A percentile compares a stretch with the other conserved stretches of the same genome.
Evolutionary conservation across 2,113 vertebrate species (phyloP).

Genomic region (Tragelaphus imberbis): DNA sequence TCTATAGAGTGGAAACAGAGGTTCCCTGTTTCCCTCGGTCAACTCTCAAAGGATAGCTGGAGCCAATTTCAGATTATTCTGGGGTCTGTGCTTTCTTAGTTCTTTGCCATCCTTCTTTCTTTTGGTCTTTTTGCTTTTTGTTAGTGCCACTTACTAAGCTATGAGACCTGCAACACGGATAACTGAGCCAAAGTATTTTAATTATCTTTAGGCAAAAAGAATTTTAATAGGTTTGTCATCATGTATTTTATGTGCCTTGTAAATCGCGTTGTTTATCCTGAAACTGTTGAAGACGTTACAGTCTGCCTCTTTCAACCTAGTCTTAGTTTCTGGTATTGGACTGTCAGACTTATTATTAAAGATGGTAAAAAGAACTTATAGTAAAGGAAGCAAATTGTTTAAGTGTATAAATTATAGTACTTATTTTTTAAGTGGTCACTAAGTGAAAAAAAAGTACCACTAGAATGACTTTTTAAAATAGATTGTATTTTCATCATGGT

Average conservation of each 20-base stretch:
- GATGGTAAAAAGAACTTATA: neutral
- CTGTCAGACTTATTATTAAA: neutral
- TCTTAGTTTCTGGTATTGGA: neutral
- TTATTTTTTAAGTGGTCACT: neutral
- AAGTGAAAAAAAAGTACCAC: neutral
- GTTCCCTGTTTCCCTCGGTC: conserved; percentile 57
- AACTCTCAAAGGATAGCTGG: conserved; percentile 14
- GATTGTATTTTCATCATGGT: neutral
- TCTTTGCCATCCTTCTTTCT: conserved; percentile 15
- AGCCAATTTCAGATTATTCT: conserved; percentile 5
- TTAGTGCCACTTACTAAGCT: conserved; percentile 36
- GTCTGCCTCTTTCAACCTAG: neutral
- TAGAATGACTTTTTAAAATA: neutral
- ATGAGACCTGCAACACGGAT: conserved; percentile 19
- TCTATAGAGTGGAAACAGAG: conserved; percentile 61
- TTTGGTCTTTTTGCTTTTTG: conserved; percentile 34
- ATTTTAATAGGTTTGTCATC: neutral
- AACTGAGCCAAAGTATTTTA: conserved; percentile 36
- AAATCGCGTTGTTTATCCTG: neutral
- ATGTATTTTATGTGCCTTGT: conserved; percentile 12
- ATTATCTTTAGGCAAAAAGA: conserved; percentile 39
- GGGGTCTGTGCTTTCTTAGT: neutral
- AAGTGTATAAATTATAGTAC: neutral
- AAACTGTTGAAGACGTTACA: neutral
- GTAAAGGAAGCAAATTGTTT: neutral